phyloP scores from a whole-genome alignment of 2,888 invertebrate genomes.

The Leptopterna dolabrata region DNA sequence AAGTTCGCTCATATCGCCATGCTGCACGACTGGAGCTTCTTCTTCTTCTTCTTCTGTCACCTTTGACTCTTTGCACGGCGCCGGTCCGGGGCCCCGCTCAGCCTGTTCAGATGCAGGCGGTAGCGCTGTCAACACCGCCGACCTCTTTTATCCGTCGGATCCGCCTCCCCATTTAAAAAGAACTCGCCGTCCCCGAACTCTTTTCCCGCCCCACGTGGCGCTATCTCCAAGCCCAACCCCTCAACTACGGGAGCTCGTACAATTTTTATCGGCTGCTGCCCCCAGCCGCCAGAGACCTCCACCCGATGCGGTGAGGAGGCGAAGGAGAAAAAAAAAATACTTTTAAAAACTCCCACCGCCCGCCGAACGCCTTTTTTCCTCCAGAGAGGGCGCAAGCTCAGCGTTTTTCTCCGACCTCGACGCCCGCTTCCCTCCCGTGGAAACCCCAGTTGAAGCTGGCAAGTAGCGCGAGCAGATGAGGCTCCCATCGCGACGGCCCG shows the following conservation, averaged over 20 bases:
- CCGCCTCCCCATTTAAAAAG: conserved; percentile 20
- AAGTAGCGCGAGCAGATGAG: too few species aligned
- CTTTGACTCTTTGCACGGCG: too few species aligned
- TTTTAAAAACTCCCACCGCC: neutral
- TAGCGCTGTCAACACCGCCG: neutral
- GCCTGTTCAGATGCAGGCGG: neutral
- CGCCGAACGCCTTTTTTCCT: neutral
- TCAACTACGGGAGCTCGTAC: neutral
- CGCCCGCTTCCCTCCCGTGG: neutral
- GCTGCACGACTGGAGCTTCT: too few species aligned
- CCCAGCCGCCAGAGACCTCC: conserved; percentile 38
- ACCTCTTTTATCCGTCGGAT: neutral
- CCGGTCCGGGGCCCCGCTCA: too few species aligned
- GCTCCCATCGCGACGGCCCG: too few species aligned
- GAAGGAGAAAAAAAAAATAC: conserved; percentile 9
- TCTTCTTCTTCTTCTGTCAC: too few species aligned
- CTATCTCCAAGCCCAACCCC: neutral
- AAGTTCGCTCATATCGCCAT: too few species aligned
- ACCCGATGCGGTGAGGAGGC: neutral
- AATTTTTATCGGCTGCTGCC: conserved; percentile 37
- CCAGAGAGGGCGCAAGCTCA: neutral
- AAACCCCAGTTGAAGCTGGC: neutral
- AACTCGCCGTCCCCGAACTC: conserved; percentile 4
- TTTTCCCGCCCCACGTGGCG: neutral
- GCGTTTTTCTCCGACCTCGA: neutral